phyloP scores from a whole-genome alignment of 2,113 vertebrate genomes.

The Cygnus atratus region DNA sequence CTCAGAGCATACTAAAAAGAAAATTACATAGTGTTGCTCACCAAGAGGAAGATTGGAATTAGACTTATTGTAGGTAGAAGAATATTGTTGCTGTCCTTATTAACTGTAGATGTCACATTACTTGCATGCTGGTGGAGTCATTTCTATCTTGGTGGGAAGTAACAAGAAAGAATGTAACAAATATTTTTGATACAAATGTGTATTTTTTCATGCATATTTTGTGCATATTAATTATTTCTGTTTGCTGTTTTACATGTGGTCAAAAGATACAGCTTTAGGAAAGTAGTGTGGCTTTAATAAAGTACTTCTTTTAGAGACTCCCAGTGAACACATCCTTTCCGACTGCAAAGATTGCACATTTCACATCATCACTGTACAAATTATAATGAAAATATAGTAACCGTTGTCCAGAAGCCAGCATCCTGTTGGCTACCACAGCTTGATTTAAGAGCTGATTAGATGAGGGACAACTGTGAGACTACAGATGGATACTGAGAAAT shows the following conservation, averaged over 20 bases:
- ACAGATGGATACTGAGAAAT: neutral
- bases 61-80: neutral
- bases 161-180: neutral
- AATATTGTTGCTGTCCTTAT: neutral
- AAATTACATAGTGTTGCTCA: neutral
- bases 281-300: neutral
- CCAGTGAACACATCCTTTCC: neutral
- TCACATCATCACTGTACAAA: neutral
- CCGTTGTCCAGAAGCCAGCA: neutral
- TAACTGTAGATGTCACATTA: neutral
- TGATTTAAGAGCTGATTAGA: neutral
- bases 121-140: neutral
- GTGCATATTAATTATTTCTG: neutral
- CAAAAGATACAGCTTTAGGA: neutral
- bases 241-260: neutral
- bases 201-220: neutral
- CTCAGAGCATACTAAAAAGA: neutral
- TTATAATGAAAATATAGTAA: neutral
- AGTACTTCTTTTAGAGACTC: neutral
- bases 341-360: neutral
- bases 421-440: neutral
- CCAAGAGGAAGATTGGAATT: neutral
- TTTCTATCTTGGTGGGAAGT: neutral
- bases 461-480: neutral
- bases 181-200: neutral